These are phyloP conservation scores for Lepisosteus osseus DNA, from an alignment of 2,113 vertebrate genomes.

Conservation along the genomic window DNA sequence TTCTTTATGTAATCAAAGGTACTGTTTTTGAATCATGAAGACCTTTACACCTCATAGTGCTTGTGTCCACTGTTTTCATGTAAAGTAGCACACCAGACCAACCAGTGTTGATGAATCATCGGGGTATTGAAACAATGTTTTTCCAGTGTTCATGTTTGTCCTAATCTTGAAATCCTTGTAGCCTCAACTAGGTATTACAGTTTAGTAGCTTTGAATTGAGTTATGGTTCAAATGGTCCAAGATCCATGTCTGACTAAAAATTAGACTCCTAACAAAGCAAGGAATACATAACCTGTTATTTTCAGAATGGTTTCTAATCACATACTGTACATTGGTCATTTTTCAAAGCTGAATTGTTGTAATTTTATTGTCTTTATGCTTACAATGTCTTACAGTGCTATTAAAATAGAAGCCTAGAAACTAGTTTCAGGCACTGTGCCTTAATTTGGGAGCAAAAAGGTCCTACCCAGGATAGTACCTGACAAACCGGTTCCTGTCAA, in stretches of 20 bases:
- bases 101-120: conserved; percentile 31
- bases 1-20: conserved; percentile 19
- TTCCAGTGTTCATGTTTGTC: conserved; percentile 43
- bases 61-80: conserved; percentile 58
- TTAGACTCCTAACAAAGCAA: neutral
- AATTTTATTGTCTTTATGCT: conserved; percentile 23
- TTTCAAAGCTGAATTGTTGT: conserved; percentile 29
- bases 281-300: conserved; percentile 17
- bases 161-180: conserved; percentile 35
- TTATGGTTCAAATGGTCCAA: conserved; percentile 6
- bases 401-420: conserved; percentile 34
- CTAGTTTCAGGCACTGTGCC: conserved; percentile 63
- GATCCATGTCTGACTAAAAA: conserved; percentile 23
- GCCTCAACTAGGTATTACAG: conserved; percentile 39
- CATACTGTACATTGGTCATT: conserved; percentile 25
- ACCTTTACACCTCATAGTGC: conserved; percentile 61
- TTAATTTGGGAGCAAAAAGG: conserved; percentile 52
- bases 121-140: conserved; percentile 33
- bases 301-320: conserved; percentile 24
- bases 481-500: neutral
- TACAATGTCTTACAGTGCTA: conserved; percentile 23
- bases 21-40: conserved; percentile 60
- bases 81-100: conserved; percentile 57
- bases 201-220: conserved; percentile 35
- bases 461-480: conserved; percentile 24